Conservation (phyloP, 2,113 vertebrate genomes). For the Phylloscopus trochilus region DNA sequence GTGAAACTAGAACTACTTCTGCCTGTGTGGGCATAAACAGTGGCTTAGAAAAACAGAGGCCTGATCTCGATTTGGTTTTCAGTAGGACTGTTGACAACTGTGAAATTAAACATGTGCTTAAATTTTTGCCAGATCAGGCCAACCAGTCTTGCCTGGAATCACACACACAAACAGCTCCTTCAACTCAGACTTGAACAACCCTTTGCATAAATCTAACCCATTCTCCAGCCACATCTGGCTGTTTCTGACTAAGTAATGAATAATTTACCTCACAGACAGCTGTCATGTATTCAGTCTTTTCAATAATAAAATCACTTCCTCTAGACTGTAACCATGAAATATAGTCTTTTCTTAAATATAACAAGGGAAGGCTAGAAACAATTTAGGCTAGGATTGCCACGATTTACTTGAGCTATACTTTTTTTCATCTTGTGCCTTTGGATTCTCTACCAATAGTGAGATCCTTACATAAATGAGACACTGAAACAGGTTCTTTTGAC, state of each 20-base stretch:
- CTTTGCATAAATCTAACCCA: background rate
- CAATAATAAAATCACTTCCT: background rate
- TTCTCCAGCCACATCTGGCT: background rate
- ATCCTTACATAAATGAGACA: background rate
- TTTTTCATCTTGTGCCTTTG: background rate
- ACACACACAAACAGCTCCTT: background rate
- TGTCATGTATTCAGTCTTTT: background rate
- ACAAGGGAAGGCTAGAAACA: background rate
- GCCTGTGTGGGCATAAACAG: background rate
- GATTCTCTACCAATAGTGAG: background rate
- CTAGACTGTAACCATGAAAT: background rate
- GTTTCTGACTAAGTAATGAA: background rate
- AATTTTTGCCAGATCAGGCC: background rate
- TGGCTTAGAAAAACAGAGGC: slow-evolving; percentile 14
- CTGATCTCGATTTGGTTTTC: background rate
- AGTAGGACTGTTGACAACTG: slow-evolving; percentile 22
- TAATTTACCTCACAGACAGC: background rate
- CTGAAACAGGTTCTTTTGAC: background rate
- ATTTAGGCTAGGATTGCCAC: background rate
- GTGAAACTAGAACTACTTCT: background rate
- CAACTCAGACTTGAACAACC: background rate
- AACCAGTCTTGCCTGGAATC: background rate
- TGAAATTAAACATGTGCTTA: slow-evolving; percentile 5
- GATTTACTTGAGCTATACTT: background rate
- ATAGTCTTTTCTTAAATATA: background rate